phyloP scores from a whole-genome alignment of 2,113 vertebrate genomes.

The Cepphus grylle region DNA sequence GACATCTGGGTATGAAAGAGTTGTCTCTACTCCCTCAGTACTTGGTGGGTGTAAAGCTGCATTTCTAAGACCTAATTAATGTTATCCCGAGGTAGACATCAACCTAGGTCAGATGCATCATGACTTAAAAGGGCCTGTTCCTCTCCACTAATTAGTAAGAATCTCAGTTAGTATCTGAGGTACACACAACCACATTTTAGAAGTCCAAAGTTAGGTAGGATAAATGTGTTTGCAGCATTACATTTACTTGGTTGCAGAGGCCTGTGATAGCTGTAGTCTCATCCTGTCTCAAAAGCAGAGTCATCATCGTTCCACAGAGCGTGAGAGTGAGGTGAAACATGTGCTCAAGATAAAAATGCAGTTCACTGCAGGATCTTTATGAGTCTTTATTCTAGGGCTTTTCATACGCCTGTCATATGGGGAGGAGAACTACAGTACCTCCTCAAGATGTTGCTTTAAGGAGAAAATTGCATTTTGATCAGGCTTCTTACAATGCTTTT shows the following conservation, averaged over 20 bases:
- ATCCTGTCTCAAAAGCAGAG: background rate
- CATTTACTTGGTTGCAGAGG: background rate
- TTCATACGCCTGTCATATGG: background rate
- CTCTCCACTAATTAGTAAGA: background rate
- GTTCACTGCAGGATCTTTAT: background rate
- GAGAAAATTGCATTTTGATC: background rate
- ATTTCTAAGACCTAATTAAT: background rate
- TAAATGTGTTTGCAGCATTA: background rate
- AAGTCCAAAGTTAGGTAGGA: background rate
- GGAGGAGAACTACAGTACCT: background rate
- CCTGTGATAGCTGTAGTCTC: background rate
- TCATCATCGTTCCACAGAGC: background rate
- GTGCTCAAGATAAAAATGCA: background rate
- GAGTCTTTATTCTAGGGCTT: background rate
- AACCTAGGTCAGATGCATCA: background rate
- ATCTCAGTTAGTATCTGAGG: background rate
- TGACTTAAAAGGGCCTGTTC: background rate
- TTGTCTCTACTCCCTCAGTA: background rate
- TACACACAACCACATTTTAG: background rate
- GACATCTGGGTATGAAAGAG: background rate
- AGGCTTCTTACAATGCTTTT: background rate
- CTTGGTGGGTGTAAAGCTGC: background rate
- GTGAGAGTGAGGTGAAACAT: background rate
- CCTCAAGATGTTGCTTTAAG: background rate
- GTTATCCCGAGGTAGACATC: background rate